phyloP scores from a whole-genome alignment of 2,797 vertebrate genomes.

The Austrolebias charrua region DNA sequence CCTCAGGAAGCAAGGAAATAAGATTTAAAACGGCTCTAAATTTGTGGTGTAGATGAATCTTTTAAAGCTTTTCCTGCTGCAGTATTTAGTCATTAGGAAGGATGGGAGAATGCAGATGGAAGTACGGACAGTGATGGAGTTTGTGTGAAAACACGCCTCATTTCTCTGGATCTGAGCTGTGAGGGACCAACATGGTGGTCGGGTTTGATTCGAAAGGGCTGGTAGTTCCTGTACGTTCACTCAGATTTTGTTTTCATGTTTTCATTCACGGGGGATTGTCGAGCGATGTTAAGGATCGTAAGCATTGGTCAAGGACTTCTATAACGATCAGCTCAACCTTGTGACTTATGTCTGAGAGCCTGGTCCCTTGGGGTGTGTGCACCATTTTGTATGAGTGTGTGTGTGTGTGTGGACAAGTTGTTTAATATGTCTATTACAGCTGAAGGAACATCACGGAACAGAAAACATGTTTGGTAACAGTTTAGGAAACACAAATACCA shows the following conservation, averaged over 20 bases:
- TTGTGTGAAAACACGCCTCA: constrained; percentile 24
- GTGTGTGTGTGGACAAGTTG: constrained; percentile 36
- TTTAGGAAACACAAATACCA: too few relatives aligned
- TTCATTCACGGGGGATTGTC: constrained; percentile 66
- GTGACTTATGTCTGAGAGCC: constrained; percentile 74
- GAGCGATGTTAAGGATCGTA: constrained; percentile 58
- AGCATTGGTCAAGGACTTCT: constrained; percentile 72
- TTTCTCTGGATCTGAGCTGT: constrained; percentile 27
- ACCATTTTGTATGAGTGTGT: constrained; percentile 3
- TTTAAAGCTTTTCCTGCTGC: constrained; percentile 52
- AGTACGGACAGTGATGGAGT: constrained; percentile 21
- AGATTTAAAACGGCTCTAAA: constrained; percentile 73
- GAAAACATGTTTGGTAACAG: too few relatives aligned
- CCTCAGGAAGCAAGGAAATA: constrained; percentile 69
- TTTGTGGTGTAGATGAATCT: constrained; percentile 57
- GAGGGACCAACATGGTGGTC: constrained; percentile 23
- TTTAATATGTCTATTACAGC: not conserved
- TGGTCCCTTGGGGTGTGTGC: constrained; percentile 59
- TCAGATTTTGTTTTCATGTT: constrained; percentile 54
- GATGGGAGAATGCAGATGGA: constrained; percentile 46
- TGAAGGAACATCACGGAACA: too few relatives aligned
- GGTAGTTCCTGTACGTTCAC: constrained; percentile 18
- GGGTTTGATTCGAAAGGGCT: constrained; percentile 1
- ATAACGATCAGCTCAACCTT: constrained; percentile 82
- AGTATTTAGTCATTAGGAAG: constrained; percentile 57